Percentiles rank a stretch among this genome's conserved stretches.
Evolutionary conservation across 2,113 vertebrate genomes (phyloP).

Genomic region (Boleophthalmus pectinirostris): DNA sequence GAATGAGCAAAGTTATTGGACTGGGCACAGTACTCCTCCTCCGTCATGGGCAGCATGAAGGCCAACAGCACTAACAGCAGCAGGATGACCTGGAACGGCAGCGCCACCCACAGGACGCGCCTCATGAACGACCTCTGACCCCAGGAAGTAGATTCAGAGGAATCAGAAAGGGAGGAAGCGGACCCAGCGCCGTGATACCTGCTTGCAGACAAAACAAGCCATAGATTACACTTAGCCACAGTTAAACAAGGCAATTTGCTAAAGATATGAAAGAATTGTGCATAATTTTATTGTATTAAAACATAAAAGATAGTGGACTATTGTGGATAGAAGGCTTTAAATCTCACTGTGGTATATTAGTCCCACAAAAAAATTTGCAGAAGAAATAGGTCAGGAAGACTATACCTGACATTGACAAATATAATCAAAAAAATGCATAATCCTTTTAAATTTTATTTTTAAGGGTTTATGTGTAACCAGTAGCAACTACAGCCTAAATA

Average conservation of each 20-base stretch:
- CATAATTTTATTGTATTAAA: neutral
- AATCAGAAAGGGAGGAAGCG: slow-evolving; percentile 96
- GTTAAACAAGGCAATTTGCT: neutral
- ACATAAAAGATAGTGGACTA: no score
- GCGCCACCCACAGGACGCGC: slow-evolving; percentile 86
- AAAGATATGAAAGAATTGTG: neutral
- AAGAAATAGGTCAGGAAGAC: neutral
- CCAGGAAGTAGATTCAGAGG: neutral
- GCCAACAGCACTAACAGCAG: slow-evolving; percentile 86
- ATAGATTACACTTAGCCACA: slow-evolving; percentile 22
- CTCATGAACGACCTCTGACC: slow-evolving; percentile 72
- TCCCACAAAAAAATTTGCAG: neutral
- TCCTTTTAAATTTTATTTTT: no score
- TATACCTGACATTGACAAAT: no score
- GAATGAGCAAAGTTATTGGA: slow-evolving; percentile 93
- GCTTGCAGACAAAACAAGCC: slow-evolving; percentile 53
- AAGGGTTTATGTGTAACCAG: neutral
- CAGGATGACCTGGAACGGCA: slow-evolving; percentile 88
- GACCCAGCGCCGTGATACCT: slow-evolving; percentile 91
- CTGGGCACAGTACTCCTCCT: slow-evolving; percentile 90
- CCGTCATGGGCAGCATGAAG: slow-evolving; percentile 87
- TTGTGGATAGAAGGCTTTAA: neutral
- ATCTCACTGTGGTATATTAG: neutral
- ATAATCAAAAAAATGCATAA: neutral
- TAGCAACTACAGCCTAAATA: slow-evolving; percentile 9